A percentile compares a stretch with the other conserved stretches of the same genome.
Conservation (phyloP, 1,140 invertebrate genomes). For the Drepana arcuata region DNA sequence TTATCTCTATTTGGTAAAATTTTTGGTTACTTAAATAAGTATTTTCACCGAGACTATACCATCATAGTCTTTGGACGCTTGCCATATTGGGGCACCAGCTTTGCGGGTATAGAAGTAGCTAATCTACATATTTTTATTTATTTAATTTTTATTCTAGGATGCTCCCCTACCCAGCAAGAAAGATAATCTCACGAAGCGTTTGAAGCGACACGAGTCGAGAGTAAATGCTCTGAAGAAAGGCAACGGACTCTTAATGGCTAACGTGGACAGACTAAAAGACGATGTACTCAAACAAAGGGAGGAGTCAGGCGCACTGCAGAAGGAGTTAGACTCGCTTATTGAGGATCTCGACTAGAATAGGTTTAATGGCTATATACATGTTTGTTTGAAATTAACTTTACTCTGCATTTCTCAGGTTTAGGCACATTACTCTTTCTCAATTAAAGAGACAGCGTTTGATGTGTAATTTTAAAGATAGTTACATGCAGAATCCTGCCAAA, state of each 20-base stretch:
- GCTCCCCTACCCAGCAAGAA: constrained; percentile 77
- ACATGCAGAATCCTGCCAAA: no score
- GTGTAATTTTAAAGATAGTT: no score
- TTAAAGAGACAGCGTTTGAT: no score
- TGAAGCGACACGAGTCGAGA: constrained; percentile 83
- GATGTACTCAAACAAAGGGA: constrained; percentile 87
- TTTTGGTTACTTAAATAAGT: no score
- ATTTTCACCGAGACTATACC: no score
- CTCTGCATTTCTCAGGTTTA: no score
- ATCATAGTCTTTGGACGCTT: no score
- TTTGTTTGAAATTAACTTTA: not conserved
- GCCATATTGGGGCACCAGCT: no score
- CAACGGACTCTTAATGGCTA: constrained; percentile 87
- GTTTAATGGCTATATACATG: constrained; percentile 1
- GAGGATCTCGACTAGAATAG: constrained; percentile 75
- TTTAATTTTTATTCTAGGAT: constrained; percentile 63
- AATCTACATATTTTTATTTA: not conserved
- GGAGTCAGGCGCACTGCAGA: constrained; percentile 80
- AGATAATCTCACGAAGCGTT: constrained; percentile 73
- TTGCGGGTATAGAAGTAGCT: no score
- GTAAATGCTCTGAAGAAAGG: constrained; percentile 87
- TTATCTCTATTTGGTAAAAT: no score
- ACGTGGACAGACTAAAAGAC: constrained; percentile 88
- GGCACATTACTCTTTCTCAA: no score
- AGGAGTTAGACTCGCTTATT: constrained; percentile 86